Base-by-base conservation (phyloP, 2,113 vertebrate genomes). In the Oenanthe oenanthe region DNA sequence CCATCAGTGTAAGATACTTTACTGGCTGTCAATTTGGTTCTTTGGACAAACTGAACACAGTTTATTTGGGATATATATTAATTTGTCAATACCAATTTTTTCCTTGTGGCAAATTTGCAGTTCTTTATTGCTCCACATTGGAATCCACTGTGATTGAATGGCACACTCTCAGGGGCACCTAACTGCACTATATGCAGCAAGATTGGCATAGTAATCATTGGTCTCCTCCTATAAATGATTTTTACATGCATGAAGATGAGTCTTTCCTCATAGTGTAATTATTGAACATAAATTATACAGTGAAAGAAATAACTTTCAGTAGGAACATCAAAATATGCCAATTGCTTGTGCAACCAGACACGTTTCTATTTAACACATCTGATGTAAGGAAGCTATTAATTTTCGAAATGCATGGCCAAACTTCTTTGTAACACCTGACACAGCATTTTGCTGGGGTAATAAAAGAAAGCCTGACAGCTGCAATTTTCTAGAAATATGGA, bases 401-500 rank as follows among this genome's bases (percentile, higher is more conserved):
- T 96, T 94, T 94, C 90, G 82, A 93, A 96, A 94, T 85, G 67
- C 28, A 0, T 68, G 57, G 93, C 89, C 93, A 87, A 96, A 94
- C 91, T 95, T 92, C 96, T 96, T 95, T 25, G 25, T 81, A 97
- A 96, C 97, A 98, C 95, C 97, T 98, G 97, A 98, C 96, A 97
- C 96, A 97, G 97, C 95, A 97, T 96, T 98, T 96, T 97, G 88
- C 95, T 96, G 97, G 86, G 68, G 78, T 75, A 96, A 91, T 96
- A 88, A 93, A 95, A 96, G 89, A 91, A 96, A 84, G 92, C 92
- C 96, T 97, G 95, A 98, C 98, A 98, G 98, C 98, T 98, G 98
- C 98, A 97, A 95, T 98, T 98, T 98, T 98, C 97, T 92, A 92
- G 88, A 95, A 95, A 91, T 92, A 96, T 84, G 71, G 81, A 93